Base-by-base conservation (phyloP, 2,113 vertebrate species). In the Clarias macrocephalus region DNA sequence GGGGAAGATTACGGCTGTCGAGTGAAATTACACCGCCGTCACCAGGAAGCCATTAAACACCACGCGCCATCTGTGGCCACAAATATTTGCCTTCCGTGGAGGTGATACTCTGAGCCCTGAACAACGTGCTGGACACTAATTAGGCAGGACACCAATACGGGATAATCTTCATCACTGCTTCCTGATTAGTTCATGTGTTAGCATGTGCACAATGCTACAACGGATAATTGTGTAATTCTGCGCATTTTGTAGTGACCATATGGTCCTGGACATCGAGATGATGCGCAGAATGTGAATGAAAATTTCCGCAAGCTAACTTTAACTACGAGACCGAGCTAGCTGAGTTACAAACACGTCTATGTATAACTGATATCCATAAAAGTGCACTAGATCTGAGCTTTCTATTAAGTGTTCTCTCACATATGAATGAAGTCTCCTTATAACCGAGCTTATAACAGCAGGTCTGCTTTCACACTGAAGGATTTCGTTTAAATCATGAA, bases 1-100 rank as follows among this genome's bases (percentile, higher is more conserved):
- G 56, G 70, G 54, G 52, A 59, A 59, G 73, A 88, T 68, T 80
- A 76, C 10, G 42, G 37, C 62, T 65, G 70, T 76, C 70, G 48
- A 66, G 73, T 19, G 37, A 79, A 56, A 84, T 84, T 37, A 79
- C 12, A 21, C 54, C 3, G 18, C 30, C 25, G 16, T 80, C 33
- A 2, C 15, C 23, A 33, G 73, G 42, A 79, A 79, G 63, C n/a
- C 57, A 30, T 48, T 56, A 68, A 88, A 59, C 62, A 8, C 30
- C 52, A 12, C 16, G 28, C 3, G 28, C 76, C 85, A 66, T 68
- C 60, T 83, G 68, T 52, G 19, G 18, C 72, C n/a, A 30, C 30
- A 87, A 68, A 83, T 42, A 28, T 83, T 65, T 80, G 48, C 28
- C 52, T 23, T 52, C 42, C 0, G 16, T 68, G 8, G 59, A 65